Base-by-base conservation (phyloP, 2,888 invertebrate species). In the Trachelus iudaicus region DNA sequence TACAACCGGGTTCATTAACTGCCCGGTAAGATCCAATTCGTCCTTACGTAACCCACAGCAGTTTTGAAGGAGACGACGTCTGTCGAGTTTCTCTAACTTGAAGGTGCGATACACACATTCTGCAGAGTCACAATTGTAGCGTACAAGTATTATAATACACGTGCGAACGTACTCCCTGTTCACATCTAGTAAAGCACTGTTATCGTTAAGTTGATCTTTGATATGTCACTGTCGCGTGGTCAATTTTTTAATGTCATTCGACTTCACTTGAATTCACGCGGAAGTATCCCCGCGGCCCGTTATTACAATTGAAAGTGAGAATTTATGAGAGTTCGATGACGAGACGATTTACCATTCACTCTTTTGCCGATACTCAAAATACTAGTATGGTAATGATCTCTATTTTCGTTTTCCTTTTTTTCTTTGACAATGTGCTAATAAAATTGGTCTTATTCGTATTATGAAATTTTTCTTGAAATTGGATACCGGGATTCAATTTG, bases 1-100 rank as follows among this genome's bases (percentile, higher is more conserved):
- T 78, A 80, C 69, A 84, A 80, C 84, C 85, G 86, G 83, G 85
- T 88, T 88, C 86, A 86, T 87, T 87, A 86, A 88, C 87, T 85
- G 84, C 78, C 81, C 83, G 81, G 82, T 82, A 85, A 85, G 86
- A 88, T 87, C 81, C 83, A 83, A 82, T 83, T 82, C 84, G 83
- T 82, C 83, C 87, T 89, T 89, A 89, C 87, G 86, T 89, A 90
- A 90, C 87, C 74, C 80, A 78, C 76, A 76, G 40, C 69, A 40
- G 69, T 77, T 77, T 73, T 31, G 69, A 74, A 77, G 77, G 69
- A 76, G 40, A 34, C 78, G 76, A 37, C 75, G 80, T 79, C 74
- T 77, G 69, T 68, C 69, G 78, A 80, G 80, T 84, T 83, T 82
- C 80, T 80, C 79, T 77, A 79, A 73, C 75, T 34, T 79, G 40